Conservation (phyloP, 2,888 invertebrate species). For the Dynastes maya region DNA sequence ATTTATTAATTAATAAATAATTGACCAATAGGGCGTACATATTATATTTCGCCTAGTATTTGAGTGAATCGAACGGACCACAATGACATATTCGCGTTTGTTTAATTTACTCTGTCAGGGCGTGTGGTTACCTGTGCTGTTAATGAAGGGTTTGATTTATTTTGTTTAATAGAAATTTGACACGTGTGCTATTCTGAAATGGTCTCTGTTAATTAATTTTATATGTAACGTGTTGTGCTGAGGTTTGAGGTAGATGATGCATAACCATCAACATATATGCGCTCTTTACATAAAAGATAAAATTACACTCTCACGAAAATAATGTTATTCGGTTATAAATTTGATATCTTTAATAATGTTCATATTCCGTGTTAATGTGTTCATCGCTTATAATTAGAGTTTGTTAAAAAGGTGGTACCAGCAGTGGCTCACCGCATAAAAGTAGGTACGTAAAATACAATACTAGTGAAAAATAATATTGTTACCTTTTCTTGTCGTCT, state of each 20-base stretch:
- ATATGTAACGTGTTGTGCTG: neutral
- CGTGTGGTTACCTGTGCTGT: neutral
- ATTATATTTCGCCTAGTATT: neutral
- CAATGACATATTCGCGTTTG: constrained; percentile 1
- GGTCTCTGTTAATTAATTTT: neutral
- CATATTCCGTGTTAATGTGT: too few relatives aligned
- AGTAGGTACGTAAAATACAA: too few relatives aligned
- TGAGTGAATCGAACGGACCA: constrained; percentile 10
- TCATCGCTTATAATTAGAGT: too few relatives aligned
- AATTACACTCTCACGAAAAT: too few relatives aligned
- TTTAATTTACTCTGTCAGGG: constrained; percentile 1
- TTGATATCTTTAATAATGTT: too few relatives aligned
- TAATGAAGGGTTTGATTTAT: constrained; percentile 34
- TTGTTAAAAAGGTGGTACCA: too few relatives aligned
- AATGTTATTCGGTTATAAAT: too few relatives aligned
- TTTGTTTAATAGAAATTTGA: constrained; percentile 26
- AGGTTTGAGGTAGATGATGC: constrained; percentile 2
- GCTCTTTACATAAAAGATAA: too few relatives aligned
- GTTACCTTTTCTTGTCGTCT: too few relatives aligned
- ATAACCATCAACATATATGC: too few relatives aligned
- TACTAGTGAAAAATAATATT: too few relatives aligned
- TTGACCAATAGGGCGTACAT: constrained; percentile 9
- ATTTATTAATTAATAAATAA: constrained; percentile 31
- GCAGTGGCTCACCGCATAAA: too few relatives aligned
- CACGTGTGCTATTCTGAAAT: neutral